Percentiles rank a stretch among this genome's conserved stretches.
phyloP scores from a whole-genome alignment of 2,888 invertebrate species.

The Colletes collaris region DNA sequence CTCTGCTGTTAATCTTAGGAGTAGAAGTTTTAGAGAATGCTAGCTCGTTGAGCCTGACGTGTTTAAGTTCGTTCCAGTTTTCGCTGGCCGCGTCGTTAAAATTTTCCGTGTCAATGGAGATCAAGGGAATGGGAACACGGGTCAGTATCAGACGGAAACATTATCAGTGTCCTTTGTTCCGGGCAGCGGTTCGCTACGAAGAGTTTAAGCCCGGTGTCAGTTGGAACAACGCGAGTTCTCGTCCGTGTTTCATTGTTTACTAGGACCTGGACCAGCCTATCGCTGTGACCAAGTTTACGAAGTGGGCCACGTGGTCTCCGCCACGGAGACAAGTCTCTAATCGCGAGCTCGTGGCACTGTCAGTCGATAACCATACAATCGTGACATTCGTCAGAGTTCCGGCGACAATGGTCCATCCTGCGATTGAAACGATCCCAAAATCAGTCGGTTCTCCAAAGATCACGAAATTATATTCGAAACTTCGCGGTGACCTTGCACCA shows the following conservation, averaged over 20 bases:
- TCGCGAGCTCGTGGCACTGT: slow-evolving; percentile 10
- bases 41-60: not conserved
- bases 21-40: no score
- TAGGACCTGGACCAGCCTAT: slow-evolving; percentile 53
- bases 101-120: slow-evolving; percentile 39
- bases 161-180: slow-evolving; percentile 49
- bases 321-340: slow-evolving; percentile 34
- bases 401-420: no score
- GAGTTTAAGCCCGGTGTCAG: slow-evolving; percentile 69
- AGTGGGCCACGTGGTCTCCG: slow-evolving; percentile 53
- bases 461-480: no score
- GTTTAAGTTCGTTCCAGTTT: slow-evolving; percentile 2
- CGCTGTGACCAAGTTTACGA: slow-evolving; percentile 58
- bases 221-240: slow-evolving; percentile 47
- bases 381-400: not conserved
- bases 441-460: no score
- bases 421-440: no score
- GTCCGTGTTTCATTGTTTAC: slow-evolving; percentile 55
- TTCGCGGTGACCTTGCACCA: no score
- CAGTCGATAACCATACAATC: slow-evolving; percentile 12
- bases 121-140: slow-evolving; percentile 18
- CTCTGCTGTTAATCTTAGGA: no score
- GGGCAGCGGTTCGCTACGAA: slow-evolving; percentile 35
- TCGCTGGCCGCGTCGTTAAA: slow-evolving; percentile 1
- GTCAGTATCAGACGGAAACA: slow-evolving; percentile 40